Percentiles rank a stretch among this genome's conserved stretches.
These are phyloP conservation scores for Pygmarrhopalites habei DNA, from an alignment of 1,140 invertebrate species.

Conservation along the genomic window DNA sequence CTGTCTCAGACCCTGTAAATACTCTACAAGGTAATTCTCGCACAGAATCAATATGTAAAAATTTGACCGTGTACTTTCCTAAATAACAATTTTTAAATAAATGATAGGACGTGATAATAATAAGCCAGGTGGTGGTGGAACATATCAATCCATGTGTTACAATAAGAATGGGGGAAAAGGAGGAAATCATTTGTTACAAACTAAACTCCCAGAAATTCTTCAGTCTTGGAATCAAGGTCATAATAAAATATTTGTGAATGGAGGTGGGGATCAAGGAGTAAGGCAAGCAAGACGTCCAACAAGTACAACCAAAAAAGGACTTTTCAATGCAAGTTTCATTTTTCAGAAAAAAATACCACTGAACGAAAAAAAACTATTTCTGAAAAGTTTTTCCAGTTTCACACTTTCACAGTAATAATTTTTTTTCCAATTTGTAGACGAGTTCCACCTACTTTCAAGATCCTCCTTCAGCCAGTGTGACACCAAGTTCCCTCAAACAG, in stretches of 20 bases:
- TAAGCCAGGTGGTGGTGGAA: too few relatives aligned
- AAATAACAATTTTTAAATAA: neutral
- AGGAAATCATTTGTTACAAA: neutral
- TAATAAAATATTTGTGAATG: neutral
- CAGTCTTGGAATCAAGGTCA: conserved; percentile 5
- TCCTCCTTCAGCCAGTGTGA: too few relatives aligned
- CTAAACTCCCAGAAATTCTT: conserved; percentile 6
- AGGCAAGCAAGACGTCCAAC: neutral
- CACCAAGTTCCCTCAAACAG: too few relatives aligned
- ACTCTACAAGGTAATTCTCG: neutral
- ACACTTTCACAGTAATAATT: too few relatives aligned
- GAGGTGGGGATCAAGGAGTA: neutral
- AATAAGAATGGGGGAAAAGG: neutral
- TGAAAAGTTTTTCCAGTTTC: too few relatives aligned
- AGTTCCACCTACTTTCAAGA: too few relatives aligned
- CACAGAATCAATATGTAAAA: neutral
- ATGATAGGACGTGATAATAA: too few relatives aligned
- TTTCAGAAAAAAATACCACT: too few relatives aligned
- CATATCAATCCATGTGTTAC: too few relatives aligned
- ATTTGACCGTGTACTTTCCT: neutral
- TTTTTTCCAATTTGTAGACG: too few relatives aligned
- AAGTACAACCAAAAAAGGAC: neutral
- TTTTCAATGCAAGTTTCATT: too few relatives aligned
- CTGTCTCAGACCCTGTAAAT: neutral
- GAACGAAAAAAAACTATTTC: too few relatives aligned